Percentiles rank a stretch among this genome's conserved stretches.
These are phyloP conservation scores for Aporophyla nigra DNA, from an alignment of 2,888 invertebrate genomes.

Conservation along the genomic window DNA sequence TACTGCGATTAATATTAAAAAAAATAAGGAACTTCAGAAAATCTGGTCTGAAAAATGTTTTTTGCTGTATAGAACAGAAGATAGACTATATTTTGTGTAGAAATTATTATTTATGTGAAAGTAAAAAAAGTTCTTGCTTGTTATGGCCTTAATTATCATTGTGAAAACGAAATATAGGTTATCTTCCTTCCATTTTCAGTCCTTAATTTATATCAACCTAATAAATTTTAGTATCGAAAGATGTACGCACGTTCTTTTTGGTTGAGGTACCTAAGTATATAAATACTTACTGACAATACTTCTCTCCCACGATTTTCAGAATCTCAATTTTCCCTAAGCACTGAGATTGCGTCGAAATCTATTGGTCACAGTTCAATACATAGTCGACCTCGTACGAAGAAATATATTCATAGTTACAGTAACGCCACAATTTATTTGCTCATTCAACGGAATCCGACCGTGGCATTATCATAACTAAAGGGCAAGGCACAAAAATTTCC, in stretches of 20 bases:
- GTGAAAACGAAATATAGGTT: no score
- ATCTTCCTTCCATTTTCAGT: neutral
- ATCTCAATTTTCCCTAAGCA: conserved; percentile 16
- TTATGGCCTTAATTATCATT: neutral
- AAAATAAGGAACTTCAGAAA: neutral
- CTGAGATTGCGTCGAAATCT: conserved; percentile 44
- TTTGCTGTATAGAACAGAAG: neutral
- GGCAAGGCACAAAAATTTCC: conserved; percentile 72
- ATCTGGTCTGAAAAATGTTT: rapidly evolving
- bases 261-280: no score
- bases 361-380: conserved; percentile 54
- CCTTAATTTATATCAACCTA: neutral
- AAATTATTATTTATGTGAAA: no score
- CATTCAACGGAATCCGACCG: conserved; percentile 69
- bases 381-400: conserved; percentile 48
- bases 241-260: neutral
- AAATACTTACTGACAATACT: neutral
- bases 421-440: conserved; percentile 74
- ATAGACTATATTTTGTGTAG: neutral
- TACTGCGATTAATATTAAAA: neutral
- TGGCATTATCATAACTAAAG: conserved; percentile 80
- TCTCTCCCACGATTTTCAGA: neutral
- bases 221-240: neutral
- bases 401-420: conserved; percentile 75
- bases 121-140: neutral